phyloP scores from a whole-genome alignment of 2,888 invertebrate species.

The Teleiodes luculella region DNA sequence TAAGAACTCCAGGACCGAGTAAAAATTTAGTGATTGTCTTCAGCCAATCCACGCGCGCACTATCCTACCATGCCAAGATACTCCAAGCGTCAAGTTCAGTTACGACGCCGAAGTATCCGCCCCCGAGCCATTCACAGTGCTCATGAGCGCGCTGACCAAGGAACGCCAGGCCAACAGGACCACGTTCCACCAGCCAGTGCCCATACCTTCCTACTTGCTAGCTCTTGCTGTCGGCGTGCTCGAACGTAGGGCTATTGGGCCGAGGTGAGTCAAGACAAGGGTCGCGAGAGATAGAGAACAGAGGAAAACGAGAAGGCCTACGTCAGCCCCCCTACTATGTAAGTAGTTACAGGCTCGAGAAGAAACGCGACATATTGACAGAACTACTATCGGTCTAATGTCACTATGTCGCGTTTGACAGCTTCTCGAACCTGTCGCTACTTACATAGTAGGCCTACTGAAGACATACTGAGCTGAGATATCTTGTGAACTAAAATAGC shows the following conservation, averaged over 20 bases:
- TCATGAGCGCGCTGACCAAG: constrained; percentile 91
- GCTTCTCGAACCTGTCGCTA: too few relatives aligned
- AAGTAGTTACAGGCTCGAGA: too few relatives aligned
- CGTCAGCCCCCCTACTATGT: too few relatives aligned
- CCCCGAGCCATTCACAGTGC: constrained; percentile 85
- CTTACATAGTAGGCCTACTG: too few relatives aligned
- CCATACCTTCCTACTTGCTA: constrained; percentile 92
- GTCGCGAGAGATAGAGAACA: too few relatives aligned
- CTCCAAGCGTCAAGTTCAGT: constrained; percentile 92
- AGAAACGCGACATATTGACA: too few relatives aligned
- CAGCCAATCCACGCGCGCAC: constrained; percentile 94
- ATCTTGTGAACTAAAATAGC: too few relatives aligned
- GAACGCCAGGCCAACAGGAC: constrained; percentile 65
- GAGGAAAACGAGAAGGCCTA: too few relatives aligned
- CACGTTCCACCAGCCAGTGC: constrained; percentile 86
- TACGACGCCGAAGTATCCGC: constrained; percentile 87
- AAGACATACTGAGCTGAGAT: too few relatives aligned
- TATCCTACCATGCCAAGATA: constrained; percentile 94
- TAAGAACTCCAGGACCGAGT: too few relatives aligned
- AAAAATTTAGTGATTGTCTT: neutral
- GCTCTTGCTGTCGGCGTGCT: constrained; percentile 93
- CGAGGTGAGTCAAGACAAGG: constrained; percentile 60
- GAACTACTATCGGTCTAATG: too few relatives aligned
- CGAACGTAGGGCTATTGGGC: constrained; percentile 86
- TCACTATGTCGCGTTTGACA: too few relatives aligned